Evolutionary conservation across 2,797 vertebrate genomes (phyloP), one percentile per base, ranked within the genome.

Genomic region (Scolopax rusticola): DNA sequence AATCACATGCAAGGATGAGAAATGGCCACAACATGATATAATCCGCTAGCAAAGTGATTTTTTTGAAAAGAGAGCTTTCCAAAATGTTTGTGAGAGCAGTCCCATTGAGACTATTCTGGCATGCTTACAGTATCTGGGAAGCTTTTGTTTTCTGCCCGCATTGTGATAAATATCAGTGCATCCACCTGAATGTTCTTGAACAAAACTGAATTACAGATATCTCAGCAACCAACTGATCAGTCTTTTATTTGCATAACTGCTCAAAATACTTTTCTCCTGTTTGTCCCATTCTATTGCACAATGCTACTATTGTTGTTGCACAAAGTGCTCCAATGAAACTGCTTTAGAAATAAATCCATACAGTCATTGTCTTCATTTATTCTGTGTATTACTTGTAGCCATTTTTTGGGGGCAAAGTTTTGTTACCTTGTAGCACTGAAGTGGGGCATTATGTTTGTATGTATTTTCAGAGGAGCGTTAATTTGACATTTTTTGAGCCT

Each of bases 131-230:
- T 40, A 60, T 60, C 64, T 25, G 81, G 75, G 65, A 70, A 87
- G 83, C 80, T 89, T 96, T 96, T 96, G 67, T 95, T 79, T 73
- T 28, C 70, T 80, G 85, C 56, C 59, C 25, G 0, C 57, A n/a
- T 9, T 89, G 87, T 57, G 83, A 63, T 16, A 57, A 92, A 79
- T 33, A 76, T 60, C 87, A 76, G 54, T 3, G 25, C 67, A 84
- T 91, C 61, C 93, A 93, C 93, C 90, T 95, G 89, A 95, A 95
- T 0, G 0, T 95, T 94, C 91, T 69, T 96, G 91, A 94, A 95
- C 70, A 94, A 90, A 93, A 76, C 16, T 1, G 1, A 38, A 47
- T 47, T 63, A 59, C 69, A 41, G 40, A 60, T 25, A 77, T 43
- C 87, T 59, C 84, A 90, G 77, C 82, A 88, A 38, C 50, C 76